These are phyloP conservation scores for Sebastes taczanowskii DNA, from an alignment of 2,797 vertebrate species.

Conservation along the genomic window DNA sequence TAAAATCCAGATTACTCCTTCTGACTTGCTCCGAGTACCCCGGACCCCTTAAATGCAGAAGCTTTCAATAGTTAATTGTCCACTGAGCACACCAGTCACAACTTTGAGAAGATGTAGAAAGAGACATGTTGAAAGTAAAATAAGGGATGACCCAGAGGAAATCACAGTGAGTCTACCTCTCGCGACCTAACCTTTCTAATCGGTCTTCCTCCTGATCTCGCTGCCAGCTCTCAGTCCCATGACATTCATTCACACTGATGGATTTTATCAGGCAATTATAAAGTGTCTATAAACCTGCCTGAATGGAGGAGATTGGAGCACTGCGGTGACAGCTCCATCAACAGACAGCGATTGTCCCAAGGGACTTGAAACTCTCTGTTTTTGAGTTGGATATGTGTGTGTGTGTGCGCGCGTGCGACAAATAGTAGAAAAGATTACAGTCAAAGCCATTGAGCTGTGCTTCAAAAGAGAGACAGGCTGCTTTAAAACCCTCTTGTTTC, in stretches of 20 bases:
- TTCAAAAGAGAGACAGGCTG: conserved; percentile 21
- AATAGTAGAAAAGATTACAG: conserved; percentile 59
- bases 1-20: conserved; percentile 34
- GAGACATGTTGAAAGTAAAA: conserved; percentile 33
- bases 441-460: conserved; percentile 48
- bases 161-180: conserved; percentile 23
- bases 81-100: conserved; percentile 39
- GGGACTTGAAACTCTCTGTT: conserved; percentile 33
- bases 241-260: conserved; percentile 39
- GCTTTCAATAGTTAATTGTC: conserved; percentile 50
- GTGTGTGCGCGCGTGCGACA: conserved; percentile 11
- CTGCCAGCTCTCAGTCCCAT: conserved; percentile 34
- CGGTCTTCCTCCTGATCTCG: conserved; percentile 19
- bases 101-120: conserved; percentile 10
- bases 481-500: conserved; percentile 52
- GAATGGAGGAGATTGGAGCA: conserved; percentile 34
- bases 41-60: conserved; percentile 6
- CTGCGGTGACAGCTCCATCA: conserved; percentile 57
- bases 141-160: conserved; percentile 39
- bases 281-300: conserved; percentile 45
- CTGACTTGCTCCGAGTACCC: neutral
- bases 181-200: conserved; percentile 29
- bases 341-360: conserved; percentile 48
- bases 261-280: conserved; percentile 57
- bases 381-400: neutral